Evolutionary conservation across 2,888 invertebrate species (phyloP), one percentile per base, ranked within the genome.

Genomic region (Eudasyphora cyanicolor): DNA sequence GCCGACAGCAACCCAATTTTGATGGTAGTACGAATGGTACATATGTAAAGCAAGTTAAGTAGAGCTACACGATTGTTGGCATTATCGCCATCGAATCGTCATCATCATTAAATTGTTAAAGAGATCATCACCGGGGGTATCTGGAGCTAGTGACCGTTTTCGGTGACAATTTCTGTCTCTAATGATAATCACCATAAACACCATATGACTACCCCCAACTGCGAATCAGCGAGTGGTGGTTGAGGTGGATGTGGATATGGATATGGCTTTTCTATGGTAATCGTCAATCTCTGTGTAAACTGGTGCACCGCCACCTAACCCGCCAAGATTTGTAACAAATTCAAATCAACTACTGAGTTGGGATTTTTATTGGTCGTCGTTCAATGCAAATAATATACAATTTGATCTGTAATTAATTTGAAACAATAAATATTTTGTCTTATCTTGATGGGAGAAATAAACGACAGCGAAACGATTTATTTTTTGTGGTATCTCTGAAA

Each of bases 111-210:
- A 67, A 38, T 42, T 24, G 24, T 38, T 24, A 64, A 64, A 19
- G 10, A 64, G 64, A 64, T 64, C 64, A 64, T 64, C 64, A 10
- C 62, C n/a, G n/a, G n/a, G 17, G 7, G 2, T 35, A 29, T 14
- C 60, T 35, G 51, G 2, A 17, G 51, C 21, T 32, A 14, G 54
- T 21, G 38, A 21, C 21, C 14, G 24, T 12, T 67, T 24, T 38
- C 78, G 81, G 84, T 84, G 84, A 84, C 84, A 84, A 78, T 81
- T 84, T 83, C 70, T 71, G 75, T 75, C 78, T 79, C 71, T 69
- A 82, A 82, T 54, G 78, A 73, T 78, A 81, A 82, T 84, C 76
- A 76, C 78, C 67, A 76, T 60, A 84, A 82, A 62, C 84, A 62
- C 78, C 51, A 81, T 73, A 79, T 67, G 73, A 71, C 49, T 78